Evolutionary conservation across 2,797 vertebrate species (phyloP), one percentile per base, ranked within the genome.

Genomic region (Amniataba percoides): DNA sequence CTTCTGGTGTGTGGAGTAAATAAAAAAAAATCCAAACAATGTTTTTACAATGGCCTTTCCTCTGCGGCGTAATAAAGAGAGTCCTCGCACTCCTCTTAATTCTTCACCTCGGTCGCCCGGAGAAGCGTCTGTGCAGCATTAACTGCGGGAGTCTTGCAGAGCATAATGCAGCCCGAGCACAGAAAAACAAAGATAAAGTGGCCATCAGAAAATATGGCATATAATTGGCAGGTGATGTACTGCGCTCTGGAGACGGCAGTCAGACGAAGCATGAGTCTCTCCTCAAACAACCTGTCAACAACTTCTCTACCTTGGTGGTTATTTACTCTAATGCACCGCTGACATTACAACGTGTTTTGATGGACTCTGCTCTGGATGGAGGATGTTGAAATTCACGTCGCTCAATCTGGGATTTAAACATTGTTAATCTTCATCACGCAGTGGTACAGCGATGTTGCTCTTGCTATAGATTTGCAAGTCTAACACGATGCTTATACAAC

Each of bases 171-270:
- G 59, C 46, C 58, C 34, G 23, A 70, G 65, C 23, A 23, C 49
- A 61, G 71, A 40, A 55, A 77, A 77, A 81, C 73, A 83, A 80
- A 77, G 57, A 80, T 79, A 72, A 78, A 86, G 60, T 75, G 71
- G 40, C 68, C 64, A 60, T 76, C 45, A 57, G 71, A 79, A 84
- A 87, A 78, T 34, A 31, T 40, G 62, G 45, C 48, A 74, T 34
- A 9, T 78, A 68, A 89, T 73, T 79, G 80, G 60, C 80, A 89
- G 78, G 82, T 83, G 58, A 77, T 78, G 63, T 27, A 49, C 72
- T 55, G 71, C 16, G 75, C 73, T 69, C 67, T 60, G 63, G 45
- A 80, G 63, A 60, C 74, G 21, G 71, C 80, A 55, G 65, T 75
- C 55, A 73, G 42, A 40, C 27, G 71, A 69, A 68, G 64, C 46